Percentiles rank a stretch among this genome's conserved stretches.
Evolutionary conservation across 2,113 vertebrate species (phyloP).

Genomic region (Colossoma macropomum): DNA sequence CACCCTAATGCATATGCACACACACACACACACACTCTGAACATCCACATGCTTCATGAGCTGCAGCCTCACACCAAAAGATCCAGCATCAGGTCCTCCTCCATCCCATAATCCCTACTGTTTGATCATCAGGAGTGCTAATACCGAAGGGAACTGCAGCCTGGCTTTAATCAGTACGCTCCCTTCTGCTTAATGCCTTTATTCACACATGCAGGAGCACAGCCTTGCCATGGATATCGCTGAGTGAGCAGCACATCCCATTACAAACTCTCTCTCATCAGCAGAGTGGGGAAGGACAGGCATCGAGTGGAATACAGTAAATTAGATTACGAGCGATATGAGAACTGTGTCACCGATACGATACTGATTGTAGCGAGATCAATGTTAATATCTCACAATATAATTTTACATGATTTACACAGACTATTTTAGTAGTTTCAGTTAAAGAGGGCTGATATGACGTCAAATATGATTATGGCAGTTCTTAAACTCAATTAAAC

Average conservation of each 20-base stretch:
- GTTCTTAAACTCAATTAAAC: no score
- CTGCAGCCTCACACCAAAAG: neutral
- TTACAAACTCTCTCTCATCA: constrained; percentile 21
- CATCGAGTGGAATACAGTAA: neutral
- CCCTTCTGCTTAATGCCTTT: neutral
- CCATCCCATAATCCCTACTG: constrained; percentile 40
- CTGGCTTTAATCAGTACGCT: constrained; percentile 33
- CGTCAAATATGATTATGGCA: no score
- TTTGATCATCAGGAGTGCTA: constrained; percentile 41
- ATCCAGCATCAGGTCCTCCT: constrained; percentile 14
- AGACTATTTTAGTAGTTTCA: no score
- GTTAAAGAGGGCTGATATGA: no score
- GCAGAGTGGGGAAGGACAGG: constrained; percentile 15
- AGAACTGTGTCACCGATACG: no score
- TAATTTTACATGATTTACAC: no score
- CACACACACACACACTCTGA: neutral
- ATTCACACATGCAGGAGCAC: constrained; percentile 28
- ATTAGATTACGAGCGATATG: neutral
- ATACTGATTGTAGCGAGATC: neutral
- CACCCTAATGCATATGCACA: no score
- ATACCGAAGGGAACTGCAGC: constrained; percentile 26
- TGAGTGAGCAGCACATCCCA: constrained; percentile 24
- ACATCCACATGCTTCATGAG: neutral
- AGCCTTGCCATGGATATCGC: constrained; percentile 23
- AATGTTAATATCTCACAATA: no score